These are phyloP conservation scores for Periplaneta americana DNA, from an alignment of 1,140 invertebrate species.

Conservation along the genomic window DNA sequence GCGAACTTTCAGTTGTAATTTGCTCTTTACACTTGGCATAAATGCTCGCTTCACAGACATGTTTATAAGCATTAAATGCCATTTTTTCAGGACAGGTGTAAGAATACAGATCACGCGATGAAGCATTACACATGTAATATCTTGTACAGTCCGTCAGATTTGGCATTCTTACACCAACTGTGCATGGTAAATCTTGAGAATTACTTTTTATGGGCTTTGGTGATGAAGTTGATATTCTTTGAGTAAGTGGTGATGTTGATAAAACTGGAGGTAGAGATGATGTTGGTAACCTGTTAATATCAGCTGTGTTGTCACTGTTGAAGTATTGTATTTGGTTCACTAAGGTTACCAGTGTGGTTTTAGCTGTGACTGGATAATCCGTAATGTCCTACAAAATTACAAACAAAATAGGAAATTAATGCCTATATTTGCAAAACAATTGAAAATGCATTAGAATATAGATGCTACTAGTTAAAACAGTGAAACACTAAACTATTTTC, in stretches of 20 bases:
- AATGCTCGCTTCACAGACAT: slow-evolving; percentile 38
- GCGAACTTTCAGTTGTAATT: neutral
- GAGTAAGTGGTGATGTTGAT: too few species aligned
- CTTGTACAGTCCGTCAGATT: slow-evolving; percentile 43
- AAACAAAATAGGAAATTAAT: too few species aligned
- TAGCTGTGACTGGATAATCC: neutral
- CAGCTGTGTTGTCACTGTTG: neutral
- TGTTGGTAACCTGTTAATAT: neutral
- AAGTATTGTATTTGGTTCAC: neutral
- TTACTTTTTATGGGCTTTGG: too few species aligned
- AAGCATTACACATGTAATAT: slow-evolving; percentile 45
- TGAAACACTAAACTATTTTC: too few species aligned
- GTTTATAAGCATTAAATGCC: slow-evolving; percentile 40
- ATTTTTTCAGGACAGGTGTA: slow-evolving; percentile 43
- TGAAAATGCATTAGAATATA: too few species aligned
- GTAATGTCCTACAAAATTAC: too few species aligned
- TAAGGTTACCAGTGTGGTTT: neutral
- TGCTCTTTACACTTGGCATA: slow-evolving; percentile 17
- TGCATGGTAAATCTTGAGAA: slow-evolving; percentile 33
- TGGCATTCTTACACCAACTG: slow-evolving; percentile 37
- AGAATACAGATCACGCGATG: slow-evolving; percentile 35
- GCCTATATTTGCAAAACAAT: too few species aligned
- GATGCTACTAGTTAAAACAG: too few species aligned
- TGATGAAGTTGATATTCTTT: neutral
- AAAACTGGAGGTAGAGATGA: too few species aligned